Evolutionary conservation across 2,113 vertebrate species (phyloP), one percentile per base, ranked within the genome.

Genomic region (Chionis minor): DNA sequence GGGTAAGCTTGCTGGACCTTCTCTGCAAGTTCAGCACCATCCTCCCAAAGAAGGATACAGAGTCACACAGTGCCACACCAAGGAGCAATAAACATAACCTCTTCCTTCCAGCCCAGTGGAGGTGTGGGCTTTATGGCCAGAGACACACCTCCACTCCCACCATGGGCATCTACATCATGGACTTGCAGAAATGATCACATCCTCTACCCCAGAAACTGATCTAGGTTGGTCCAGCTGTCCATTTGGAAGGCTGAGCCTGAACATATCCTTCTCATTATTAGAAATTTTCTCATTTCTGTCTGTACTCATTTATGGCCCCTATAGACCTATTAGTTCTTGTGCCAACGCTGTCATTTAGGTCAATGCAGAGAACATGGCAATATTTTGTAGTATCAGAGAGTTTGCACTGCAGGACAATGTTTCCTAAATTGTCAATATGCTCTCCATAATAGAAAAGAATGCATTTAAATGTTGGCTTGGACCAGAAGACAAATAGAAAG

Each of bases 401-500:
- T 92, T 92, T 87, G 69, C 84, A 69, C 77, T 61, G 61, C 86
- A 95, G 81, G 58, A 94, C 81, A 93, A 75, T n/a, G 81, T 80
- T 96, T 95, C 66, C 87, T 93, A 95, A 94, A 91, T 91, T 94
- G 81, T 95, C 92, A 96, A 66, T 94, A 94, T 90, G 81, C 28
- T 90, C 81, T 75, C 90, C 73, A 69, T 80, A 94, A 95, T 90
- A 91, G 73, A 93, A 96, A 86, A 82, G 40, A 86, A 94, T 70
- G 49, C 84, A 85, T 94, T 96, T 89, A 96, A 87, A 90, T 73
- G 56, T 77, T 95, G 84, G 84, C 84, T 96, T 90, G 74, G 81
- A 80, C 66, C 71, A 81, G 54, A 91, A 89, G 84, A 94, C 84
- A 95, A 94, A 86, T n/a, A 92, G 72, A 89, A 91, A 94, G 33